Evolutionary conservation across 1,140 invertebrate genomes (phyloP).

Genomic region (Anastatus disparis): DNA sequence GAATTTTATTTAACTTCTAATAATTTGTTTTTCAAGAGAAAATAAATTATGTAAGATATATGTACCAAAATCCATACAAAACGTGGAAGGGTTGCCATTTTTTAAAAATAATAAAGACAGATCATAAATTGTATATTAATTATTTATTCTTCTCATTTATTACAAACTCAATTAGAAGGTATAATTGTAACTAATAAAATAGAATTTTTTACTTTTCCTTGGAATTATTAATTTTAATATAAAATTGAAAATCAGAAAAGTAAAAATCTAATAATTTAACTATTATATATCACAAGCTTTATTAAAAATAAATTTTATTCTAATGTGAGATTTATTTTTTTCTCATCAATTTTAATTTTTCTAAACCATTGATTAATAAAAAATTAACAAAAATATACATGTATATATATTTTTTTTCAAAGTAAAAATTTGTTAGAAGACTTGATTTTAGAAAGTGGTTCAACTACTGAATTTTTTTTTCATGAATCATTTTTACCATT

Average conservation of each 20-base stretch:
- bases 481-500: background rate
- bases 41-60: background rate
- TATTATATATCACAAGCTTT: slow-evolving; percentile 21
- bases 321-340: background rate
- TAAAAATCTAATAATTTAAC: background rate
- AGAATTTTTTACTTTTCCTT: background rate
- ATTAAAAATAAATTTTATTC: slow-evolving; percentile 15
- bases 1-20: background rate
- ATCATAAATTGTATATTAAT: background rate
- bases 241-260: background rate
- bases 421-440: too few species aligned
- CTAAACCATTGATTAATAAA: background rate
- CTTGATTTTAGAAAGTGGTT: too few species aligned
- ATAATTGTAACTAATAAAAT: background rate
- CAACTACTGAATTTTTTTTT: too few species aligned
- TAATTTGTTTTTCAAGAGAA: background rate
- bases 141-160: background rate
- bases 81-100: background rate
- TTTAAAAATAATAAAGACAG: slow-evolving; percentile 8
- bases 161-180: background rate
- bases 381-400: too few species aligned
- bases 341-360: background rate
- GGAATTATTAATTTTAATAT: background rate
- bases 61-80: background rate
- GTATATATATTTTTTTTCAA: too few species aligned